Evolutionary conservation across 2,113 vertebrate species (phyloP).

Genomic region (Anolis sagrei): DNA sequence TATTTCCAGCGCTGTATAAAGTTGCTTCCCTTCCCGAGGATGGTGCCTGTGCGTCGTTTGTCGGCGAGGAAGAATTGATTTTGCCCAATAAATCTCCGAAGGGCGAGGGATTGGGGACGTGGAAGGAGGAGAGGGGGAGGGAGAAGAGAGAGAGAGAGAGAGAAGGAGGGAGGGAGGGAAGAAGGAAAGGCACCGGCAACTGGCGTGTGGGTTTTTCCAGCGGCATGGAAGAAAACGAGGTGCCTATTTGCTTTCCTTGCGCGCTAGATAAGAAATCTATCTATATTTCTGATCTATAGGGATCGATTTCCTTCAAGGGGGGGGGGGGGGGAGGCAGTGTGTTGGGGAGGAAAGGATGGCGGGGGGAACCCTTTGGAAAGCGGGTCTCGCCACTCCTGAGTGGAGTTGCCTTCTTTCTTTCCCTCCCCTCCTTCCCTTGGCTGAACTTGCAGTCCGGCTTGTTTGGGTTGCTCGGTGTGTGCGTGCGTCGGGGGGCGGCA

Average conservation of each 20-base stretch:
- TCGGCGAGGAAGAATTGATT: constrained; percentile 40
- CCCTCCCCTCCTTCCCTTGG: constrained; percentile 38
- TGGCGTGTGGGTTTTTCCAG: not conserved
- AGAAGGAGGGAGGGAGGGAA: constrained; percentile 12
- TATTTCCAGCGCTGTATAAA: constrained; percentile 69
- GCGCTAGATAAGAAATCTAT: not conserved
- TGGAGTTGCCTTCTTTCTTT: not conserved
- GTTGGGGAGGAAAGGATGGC: not conserved
- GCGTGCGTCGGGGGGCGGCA: not conserved
- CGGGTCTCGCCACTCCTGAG: constrained; percentile 24
- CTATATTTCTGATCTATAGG: no score
- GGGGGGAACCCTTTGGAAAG: not conserved
- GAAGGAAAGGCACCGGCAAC: not conserved
- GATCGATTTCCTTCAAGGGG: not conserved
- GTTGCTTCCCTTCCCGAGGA: constrained; percentile 50
- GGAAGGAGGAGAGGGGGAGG: constrained; percentile 50
- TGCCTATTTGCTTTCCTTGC: constrained; percentile 47
- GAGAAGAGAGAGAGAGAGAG: not conserved
- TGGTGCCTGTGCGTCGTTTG: constrained; percentile 45
- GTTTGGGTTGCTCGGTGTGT: constrained; percentile 38
- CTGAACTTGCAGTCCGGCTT: constrained; percentile 74
- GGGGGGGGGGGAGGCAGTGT: not conserved
- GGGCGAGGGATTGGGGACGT: constrained; percentile 62
- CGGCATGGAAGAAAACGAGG: constrained; percentile 60
- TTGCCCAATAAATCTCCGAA: constrained; percentile 58